These are phyloP conservation scores for Notodonta ziczac DNA, from an alignment of 2,888 invertebrate genomes.

Conservation along the genomic window DNA sequence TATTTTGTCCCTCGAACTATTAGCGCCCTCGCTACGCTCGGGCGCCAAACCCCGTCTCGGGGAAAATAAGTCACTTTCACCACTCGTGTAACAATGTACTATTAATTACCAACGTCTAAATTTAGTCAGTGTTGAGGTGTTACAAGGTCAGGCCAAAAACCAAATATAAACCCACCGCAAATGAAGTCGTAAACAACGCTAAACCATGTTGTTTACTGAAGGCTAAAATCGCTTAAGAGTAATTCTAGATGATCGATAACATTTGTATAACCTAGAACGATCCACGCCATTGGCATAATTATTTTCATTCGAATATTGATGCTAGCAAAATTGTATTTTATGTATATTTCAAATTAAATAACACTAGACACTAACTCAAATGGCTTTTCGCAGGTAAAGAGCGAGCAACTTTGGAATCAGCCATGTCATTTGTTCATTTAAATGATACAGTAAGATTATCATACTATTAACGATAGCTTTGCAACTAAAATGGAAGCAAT, in stretches of 20 bases:
- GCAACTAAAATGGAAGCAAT: neutral
- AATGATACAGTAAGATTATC: neutral
- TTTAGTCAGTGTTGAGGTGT: constrained; percentile 14
- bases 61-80: too few relatives aligned
- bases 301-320: too few relatives aligned
- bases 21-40: too few relatives aligned
- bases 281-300: too few relatives aligned
- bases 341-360: neutral
- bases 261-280: neutral
- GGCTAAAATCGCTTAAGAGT: constrained; percentile 10
- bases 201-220: constrained; percentile 22
- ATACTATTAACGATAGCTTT: too few relatives aligned
- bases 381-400: neutral
- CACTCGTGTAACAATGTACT: too few relatives aligned
- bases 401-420: neutral
- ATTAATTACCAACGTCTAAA: constrained; percentile 19
- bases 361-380: neutral
- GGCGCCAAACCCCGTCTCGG: too few relatives aligned
- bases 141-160: constrained; percentile 27
- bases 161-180: constrained; percentile 29
- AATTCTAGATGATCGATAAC: neutral
- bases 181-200: constrained; percentile 33
- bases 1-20: too few relatives aligned
- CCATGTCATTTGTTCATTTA: neutral
- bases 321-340: too few relatives aligned